Conservation (phyloP, 2,113 vertebrate species). For the Dromaius novaehollandiae region DNA sequence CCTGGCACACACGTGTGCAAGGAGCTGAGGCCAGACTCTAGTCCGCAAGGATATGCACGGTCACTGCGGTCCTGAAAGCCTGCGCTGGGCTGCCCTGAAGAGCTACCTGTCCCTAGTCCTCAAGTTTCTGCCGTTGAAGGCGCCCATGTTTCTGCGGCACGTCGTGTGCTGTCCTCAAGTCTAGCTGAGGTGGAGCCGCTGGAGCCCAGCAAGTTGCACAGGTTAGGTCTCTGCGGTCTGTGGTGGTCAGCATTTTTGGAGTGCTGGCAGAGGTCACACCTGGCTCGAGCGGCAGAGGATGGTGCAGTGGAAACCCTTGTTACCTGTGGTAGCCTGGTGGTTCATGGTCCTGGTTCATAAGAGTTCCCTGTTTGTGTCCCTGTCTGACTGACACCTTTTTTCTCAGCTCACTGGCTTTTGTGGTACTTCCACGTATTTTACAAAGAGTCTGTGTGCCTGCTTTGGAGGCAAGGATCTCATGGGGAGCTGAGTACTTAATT, state of each 20-base stretch:
- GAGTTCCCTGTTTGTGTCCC: neutral
- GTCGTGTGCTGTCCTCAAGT: neutral
- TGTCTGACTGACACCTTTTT: neutral
- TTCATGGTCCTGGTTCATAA: neutral
- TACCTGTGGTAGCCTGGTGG: neutral
- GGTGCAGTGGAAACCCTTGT: neutral
- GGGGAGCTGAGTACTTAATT: neutral
- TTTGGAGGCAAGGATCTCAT: no score
- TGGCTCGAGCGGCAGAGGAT: neutral
- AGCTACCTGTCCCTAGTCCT: neutral
- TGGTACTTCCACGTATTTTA: no score
- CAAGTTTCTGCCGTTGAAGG: neutral
- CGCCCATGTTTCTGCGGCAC: neutral
- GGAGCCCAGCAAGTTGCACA: neutral
- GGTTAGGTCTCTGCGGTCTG: neutral
- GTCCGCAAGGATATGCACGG: no score
- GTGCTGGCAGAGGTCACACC: neutral
- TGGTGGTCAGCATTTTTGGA: neutral
- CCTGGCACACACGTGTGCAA: rapidly evolving
- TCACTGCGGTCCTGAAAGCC: neutral
- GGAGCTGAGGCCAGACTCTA: neutral
- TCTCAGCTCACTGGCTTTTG: no score
- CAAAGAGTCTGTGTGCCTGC: no score
- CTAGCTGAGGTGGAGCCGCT: neutral
- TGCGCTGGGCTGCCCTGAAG: neutral